These are phyloP conservation scores for Macroteleia sp. DNA, from an alignment of 2,888 invertebrate species.

Conservation along the genomic window DNA sequence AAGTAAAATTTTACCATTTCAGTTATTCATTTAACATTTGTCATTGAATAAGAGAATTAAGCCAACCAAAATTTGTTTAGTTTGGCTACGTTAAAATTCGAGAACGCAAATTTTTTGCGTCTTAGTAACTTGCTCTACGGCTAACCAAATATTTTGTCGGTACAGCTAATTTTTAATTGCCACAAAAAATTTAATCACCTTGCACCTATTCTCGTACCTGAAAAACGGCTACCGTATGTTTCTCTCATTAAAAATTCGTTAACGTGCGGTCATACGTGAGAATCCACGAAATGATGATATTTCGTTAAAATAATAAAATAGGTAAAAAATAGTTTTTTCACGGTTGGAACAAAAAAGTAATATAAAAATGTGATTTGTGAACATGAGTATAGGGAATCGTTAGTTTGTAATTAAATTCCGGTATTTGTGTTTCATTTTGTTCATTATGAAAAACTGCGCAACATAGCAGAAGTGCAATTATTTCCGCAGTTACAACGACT, in stretches of 20 bases:
- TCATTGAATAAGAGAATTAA: slow-evolving; percentile 11
- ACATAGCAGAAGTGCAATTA: too few species aligned
- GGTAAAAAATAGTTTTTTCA: too few species aligned
- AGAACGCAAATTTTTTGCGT: slow-evolving; percentile 14
- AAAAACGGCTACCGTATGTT: slow-evolving; percentile 22
- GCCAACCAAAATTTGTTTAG: slow-evolving; percentile 8
- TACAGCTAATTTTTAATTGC: slow-evolving; percentile 35
- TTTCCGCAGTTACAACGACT: too few species aligned
- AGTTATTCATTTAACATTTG: slow-evolving; percentile 29
- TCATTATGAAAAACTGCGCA: too few species aligned
- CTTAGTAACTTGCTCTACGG: slow-evolving; percentile 25
- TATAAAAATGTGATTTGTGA: too few species aligned
- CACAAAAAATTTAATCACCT: slow-evolving; percentile 18
- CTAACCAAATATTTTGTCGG: slow-evolving; percentile 34
- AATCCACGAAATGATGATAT: too few species aligned
- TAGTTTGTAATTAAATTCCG: too few species aligned
- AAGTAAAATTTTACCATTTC: slow-evolving; percentile 8
- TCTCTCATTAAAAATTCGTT: slow-evolving; percentile 31
- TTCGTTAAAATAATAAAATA: too few species aligned
- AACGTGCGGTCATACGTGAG: too few species aligned
- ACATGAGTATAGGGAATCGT: too few species aligned
- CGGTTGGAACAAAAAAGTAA: too few species aligned
- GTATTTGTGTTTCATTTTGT: too few species aligned
- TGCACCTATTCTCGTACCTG: neutral
- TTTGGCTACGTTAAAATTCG: slow-evolving; percentile 5